These are phyloP conservation scores for Meta bourneti DNA, from an alignment of 2,888 invertebrate species.

Conservation along the genomic window DNA sequence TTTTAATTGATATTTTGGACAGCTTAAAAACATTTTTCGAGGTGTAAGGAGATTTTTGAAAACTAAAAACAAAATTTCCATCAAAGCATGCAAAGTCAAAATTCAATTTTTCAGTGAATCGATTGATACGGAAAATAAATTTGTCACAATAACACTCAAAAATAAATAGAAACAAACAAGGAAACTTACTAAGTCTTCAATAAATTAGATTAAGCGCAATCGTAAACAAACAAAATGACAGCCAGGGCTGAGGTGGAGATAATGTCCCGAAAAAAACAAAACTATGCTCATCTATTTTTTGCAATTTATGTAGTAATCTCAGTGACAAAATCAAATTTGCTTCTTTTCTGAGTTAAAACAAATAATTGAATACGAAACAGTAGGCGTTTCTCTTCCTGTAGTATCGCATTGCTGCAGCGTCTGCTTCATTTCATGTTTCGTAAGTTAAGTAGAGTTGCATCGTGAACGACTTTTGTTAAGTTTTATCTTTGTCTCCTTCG, in stretches of 20 bases:
- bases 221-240: slow-evolving; percentile 23
- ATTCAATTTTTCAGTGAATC: too few relatives aligned
- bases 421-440: slow-evolving; percentile 59
- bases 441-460: slow-evolving; percentile 13
- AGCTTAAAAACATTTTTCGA: too few relatives aligned
- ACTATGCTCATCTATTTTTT: not conserved
- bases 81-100: too few relatives aligned
- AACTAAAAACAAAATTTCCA: too few relatives aligned
- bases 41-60: too few relatives aligned
- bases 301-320: not conserved
- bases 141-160: too few relatives aligned
- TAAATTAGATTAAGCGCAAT: slow-evolving; percentile 3
- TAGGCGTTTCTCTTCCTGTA: slow-evolving; percentile 63
- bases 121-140: too few relatives aligned
- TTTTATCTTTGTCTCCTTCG: not conserved
- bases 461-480: not conserved
- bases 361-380: slow-evolving; percentile 40
- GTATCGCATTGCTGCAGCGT: slow-evolving; percentile 65
- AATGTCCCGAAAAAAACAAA: not conserved
- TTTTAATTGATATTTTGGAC: too few relatives aligned
- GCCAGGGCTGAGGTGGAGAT: not conserved
- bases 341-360: not conserved
- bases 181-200: not conserved
- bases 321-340: not conserved
- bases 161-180: not conserved